Evolutionary conservation across 2,113 vertebrate species (phyloP), one percentile per base, ranked within the genome.

Genomic region (Psophia crepitans): DNA sequence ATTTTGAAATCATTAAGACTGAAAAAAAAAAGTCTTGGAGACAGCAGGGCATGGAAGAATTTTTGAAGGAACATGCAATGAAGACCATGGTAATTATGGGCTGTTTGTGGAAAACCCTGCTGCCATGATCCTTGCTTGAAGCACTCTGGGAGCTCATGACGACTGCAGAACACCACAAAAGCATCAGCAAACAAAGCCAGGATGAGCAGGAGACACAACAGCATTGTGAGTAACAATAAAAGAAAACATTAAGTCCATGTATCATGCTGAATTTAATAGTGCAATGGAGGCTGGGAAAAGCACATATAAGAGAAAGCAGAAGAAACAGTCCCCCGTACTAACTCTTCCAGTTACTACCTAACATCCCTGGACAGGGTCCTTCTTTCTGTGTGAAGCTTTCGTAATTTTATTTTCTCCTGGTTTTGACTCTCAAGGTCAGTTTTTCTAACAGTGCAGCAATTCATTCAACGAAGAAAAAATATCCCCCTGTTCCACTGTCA

Each of bases 381-480:
- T 6, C 22, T 70, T 87, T 58, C 33, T 58, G 8, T 49, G 8
- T 26, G 30, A 13, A 87, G 12, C 3, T 66, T 65, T 65, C 27
- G 16, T 7, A 69, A 57, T 83, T 79, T 64, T 56, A 24, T 68
- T 86, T 51, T 51, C 30, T 53, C 35, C 30, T 73, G 27, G 2
- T 60, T 79, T 76, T 80, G 26, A 17, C n/a, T 73, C 39, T 57
- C 27, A 46, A 33, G 21, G 19, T 43, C 23, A 22, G 7, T 43
- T 76, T 57, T 63, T 51, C 8, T 39, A 37, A 49, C 8, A 33
- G 14, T 1, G 1, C 15, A 46, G 9, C 0, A 1, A 4, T 68
- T 95, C 17, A 66, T 15, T 49, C 4, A 8, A 4, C 3, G 5
- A 74, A 66, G 16, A 17, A 69, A 78, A 77, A 39, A 48, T 39